phyloP scores from a whole-genome alignment of 2,797 vertebrate species.

The Anabacerthia variegaticeps region DNA sequence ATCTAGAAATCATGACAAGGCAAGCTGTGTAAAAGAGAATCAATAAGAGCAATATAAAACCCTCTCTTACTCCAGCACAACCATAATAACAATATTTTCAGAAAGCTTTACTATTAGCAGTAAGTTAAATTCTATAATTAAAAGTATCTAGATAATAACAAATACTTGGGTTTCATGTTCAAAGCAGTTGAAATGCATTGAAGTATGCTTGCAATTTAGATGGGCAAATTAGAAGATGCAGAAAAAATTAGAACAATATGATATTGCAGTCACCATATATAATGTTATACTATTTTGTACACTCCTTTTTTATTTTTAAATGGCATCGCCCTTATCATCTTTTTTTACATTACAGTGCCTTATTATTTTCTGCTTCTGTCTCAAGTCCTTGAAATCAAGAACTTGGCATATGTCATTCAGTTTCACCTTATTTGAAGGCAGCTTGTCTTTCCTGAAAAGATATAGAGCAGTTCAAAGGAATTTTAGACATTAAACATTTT shows the following conservation, averaged over 20 bases:
- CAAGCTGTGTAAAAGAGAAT: background rate
- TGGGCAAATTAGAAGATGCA: background rate
- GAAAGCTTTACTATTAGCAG: background rate
- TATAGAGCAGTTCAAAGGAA: background rate
- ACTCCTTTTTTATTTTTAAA: background rate
- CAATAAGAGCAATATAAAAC: background rate
- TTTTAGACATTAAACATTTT: background rate
- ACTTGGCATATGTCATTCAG: background rate
- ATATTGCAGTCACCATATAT: background rate
- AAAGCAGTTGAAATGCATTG: background rate
- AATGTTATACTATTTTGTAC: background rate
- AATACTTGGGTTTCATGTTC: background rate
- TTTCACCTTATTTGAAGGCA: background rate
- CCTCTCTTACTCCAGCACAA: background rate
- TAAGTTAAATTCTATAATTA: background rate
- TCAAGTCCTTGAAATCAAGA: background rate
- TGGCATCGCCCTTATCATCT: background rate
- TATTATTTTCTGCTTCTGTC: background rate
- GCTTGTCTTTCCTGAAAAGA: background rate
- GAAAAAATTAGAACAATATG: background rate
- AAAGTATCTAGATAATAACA: background rate
- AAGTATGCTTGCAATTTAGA: background rate
- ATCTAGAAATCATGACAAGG: background rate
- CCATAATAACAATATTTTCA: background rate
- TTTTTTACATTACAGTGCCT: background rate